Conservation (phyloP, 2,797 vertebrate species). For the Sphenopsis melanotis region DNA sequence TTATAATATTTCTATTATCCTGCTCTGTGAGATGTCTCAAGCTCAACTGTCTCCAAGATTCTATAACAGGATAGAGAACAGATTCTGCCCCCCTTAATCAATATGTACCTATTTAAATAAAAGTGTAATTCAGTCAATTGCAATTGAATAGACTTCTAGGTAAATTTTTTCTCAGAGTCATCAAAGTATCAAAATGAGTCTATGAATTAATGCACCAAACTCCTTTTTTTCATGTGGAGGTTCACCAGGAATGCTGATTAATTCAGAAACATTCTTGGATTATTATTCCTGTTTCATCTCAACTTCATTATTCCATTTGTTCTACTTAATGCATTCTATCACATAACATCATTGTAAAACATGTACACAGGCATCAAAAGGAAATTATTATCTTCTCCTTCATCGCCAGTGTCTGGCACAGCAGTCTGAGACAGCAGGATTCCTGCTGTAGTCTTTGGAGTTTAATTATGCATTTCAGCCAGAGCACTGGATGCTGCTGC, state of each 20-base stretch:
- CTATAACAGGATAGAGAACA: not conserved
- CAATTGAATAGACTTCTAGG: not conserved
- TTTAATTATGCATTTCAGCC: not conserved
- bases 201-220: not conserved
- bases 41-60: not conserved
- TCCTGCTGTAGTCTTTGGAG: not conserved
- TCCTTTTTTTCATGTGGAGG: not conserved
- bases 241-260: not conserved
- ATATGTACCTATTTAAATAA: not conserved
- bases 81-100: not conserved
- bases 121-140: not conserved
- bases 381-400: not conserved
- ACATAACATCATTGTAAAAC: not conserved
- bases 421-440: not conserved
- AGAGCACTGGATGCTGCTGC: not conserved
- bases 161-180: not conserved
- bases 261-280: not conserved
- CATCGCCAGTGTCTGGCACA: not conserved
- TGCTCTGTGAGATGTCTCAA: not conserved
- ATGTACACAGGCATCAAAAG: not conserved
- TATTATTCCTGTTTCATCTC: not conserved
- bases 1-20: not conserved
- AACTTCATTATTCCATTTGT: not conserved
- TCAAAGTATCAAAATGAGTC: not conserved
- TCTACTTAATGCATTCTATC: not conserved